These are phyloP conservation scores for Torymus texanus DNA, from an alignment of 2,888 invertebrate species.

Conservation along the genomic window DNA sequence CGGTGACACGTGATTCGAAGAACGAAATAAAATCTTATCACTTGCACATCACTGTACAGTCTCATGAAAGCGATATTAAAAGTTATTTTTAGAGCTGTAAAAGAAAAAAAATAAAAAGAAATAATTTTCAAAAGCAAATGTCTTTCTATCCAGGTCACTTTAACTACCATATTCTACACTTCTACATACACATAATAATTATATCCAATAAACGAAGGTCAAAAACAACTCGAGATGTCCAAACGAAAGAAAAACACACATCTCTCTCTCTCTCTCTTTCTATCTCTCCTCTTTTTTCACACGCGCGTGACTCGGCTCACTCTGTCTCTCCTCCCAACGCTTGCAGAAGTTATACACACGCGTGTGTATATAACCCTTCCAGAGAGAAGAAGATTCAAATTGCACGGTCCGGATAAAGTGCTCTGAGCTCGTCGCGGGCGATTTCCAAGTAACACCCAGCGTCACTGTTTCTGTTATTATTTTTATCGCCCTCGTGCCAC, in stretches of 20 bases:
- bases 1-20: too few relatives aligned
- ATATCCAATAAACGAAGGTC: too few relatives aligned
- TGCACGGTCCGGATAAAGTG: conserved; percentile 33
- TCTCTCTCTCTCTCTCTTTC: conserved; percentile 20
- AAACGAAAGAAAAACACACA: neutral
- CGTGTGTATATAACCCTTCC: neutral
- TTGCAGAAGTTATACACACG: neutral
- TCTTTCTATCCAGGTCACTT: too few relatives aligned
- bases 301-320: conserved; percentile 34
- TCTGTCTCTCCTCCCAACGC: neutral
- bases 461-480: conserved; percentile 48
- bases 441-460: conserved; percentile 29
- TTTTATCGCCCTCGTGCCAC: conserved; percentile 19
- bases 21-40: too few relatives aligned
- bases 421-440: conserved; percentile 9
- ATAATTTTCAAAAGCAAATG: too few relatives aligned
- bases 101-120: too few relatives aligned
- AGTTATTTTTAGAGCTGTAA: too few relatives aligned
- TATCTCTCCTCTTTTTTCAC: conserved; percentile 33
- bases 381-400: conserved; percentile 35
- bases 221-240: too few relatives aligned
- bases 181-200: too few relatives aligned
- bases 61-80: too few relatives aligned
- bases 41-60: too few relatives aligned
- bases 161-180: too few relatives aligned